phyloP scores from a whole-genome alignment of 2,113 vertebrate species.

The Meles meles region DNA sequence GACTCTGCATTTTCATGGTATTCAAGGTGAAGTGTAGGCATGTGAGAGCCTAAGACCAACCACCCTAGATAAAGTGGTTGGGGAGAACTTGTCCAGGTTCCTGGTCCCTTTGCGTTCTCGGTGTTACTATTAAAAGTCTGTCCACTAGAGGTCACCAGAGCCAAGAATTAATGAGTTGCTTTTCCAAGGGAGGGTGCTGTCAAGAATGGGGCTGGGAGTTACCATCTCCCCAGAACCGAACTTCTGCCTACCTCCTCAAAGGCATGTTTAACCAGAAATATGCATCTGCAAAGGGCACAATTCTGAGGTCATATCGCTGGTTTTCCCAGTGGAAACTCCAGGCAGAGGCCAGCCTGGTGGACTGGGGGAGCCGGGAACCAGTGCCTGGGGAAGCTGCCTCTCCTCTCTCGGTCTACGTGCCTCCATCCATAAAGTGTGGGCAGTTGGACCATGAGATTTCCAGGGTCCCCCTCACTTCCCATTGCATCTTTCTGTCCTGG shows the following conservation, averaged over 20 bases:
- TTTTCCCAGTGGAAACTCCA: background rate
- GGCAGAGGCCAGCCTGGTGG: background rate
- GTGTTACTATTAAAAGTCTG: background rate
- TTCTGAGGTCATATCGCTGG: background rate
- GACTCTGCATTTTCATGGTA: no score
- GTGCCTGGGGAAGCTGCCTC: background rate
- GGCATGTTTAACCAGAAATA: background rate
- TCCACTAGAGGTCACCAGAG: constrained; percentile 41
- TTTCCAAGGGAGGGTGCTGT: background rate
- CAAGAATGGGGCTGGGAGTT: background rate
- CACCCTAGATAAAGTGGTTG: no score
- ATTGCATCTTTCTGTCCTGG: background rate
- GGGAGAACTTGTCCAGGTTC: no score
- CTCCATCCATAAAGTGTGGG: background rate
- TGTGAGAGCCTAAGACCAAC: background rate
- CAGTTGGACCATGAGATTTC: background rate
- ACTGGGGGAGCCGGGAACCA: background rate
- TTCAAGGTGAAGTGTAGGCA: fast-evolving
- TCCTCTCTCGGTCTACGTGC: background rate
- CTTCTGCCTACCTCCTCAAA: background rate
- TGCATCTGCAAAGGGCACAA: background rate
- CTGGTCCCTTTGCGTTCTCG: no score
- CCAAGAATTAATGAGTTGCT: background rate
- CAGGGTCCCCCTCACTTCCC: background rate
- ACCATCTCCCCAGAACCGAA: background rate